A percentile compares a stretch with the other conserved stretches of the same genome.
Evolutionary conservation across 2,888 invertebrate genomes (phyloP).

Genomic region (Pycnomerus fuliginosus): DNA sequence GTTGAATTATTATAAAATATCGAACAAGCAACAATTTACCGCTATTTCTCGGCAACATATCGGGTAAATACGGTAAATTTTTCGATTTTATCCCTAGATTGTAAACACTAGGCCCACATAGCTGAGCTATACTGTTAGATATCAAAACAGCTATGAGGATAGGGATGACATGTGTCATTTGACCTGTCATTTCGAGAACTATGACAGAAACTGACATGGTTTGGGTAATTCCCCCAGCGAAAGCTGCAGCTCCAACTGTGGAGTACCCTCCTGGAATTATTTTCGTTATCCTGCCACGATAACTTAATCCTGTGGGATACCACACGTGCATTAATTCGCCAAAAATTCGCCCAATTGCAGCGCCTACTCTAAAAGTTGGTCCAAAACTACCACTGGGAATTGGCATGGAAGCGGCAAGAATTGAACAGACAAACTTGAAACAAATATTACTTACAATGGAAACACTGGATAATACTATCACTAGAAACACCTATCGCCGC

Average conservation of each 20-base stretch:
- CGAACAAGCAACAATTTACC: conserved; percentile 30
- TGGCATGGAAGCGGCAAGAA: conserved; percentile 92
- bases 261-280: conserved; percentile 94
- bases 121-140: conserved; percentile 87
- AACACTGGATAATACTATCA: too few relatives aligned
- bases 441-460: too few relatives aligned
- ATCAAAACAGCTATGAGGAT: conserved; percentile 93
- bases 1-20: too few relatives aligned
- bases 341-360: conserved; percentile 86
- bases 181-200: conserved; percentile 96
- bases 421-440: conserved; percentile 85
- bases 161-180: conserved; percentile 92
- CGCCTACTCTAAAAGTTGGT: conserved; percentile 95
- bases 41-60: conserved; percentile 83
- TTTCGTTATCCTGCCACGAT: conserved; percentile 76
- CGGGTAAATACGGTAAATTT: conserved; percentile 93
- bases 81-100: conserved; percentile 96
- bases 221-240: conserved; percentile 94
- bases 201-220: conserved; percentile 94
- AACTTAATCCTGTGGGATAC: conserved; percentile 79
- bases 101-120: conserved; percentile 93
- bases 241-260: conserved; percentile 90
- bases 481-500: too few relatives aligned
- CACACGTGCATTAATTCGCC: conserved; percentile 94
- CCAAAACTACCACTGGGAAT: conserved; percentile 97